Evolutionary conservation across 2,888 invertebrate genomes (phyloP), one percentile per base, ranked within the genome.

Genomic region (Acronicta aceris): DNA sequence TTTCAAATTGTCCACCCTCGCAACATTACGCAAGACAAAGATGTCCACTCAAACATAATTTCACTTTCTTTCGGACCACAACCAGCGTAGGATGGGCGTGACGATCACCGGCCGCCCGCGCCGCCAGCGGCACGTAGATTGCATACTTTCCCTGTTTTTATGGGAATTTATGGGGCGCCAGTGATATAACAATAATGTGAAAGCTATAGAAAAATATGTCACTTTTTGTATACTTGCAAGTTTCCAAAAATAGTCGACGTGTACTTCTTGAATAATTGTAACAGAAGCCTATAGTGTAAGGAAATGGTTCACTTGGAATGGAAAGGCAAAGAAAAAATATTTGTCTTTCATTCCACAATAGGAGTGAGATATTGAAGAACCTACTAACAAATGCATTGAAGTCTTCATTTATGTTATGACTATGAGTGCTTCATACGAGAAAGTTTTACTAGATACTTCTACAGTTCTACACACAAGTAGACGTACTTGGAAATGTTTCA

Each of bases 91-190:
- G 88, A 87, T 90, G 90, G 93, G 93, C 92, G 93, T 90, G 86
- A 86, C 90, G 81, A 76, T 72, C 78, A 86, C 83, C 85, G 85
- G 81, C 85, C 86, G 89, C n/a, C n/a, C n/a, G n/a, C n/a, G n/a
- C 90, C 86, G 84, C 83, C 79, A 86, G 84, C 86, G 83, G 76
- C 72, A 75, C 80, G 82, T 82, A 88, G 85, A 91, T 91, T 89
- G 89, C 83, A 89, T 85, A 92, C 93, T 94, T 94, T 93, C 93
- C 93, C 92, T 89, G 92, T 92, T 93, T 91, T 92, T 92, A 91
- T 93, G 90, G 89, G 89, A 93, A 90, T 85, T 86, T 82, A 84
- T 83, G 86, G 88, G 86, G 85, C 86, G 79, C 76, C 81, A 84
- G 82, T 89, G 81, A 87, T 80, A 86, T 85, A 88, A 89, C 83